These are phyloP conservation scores for Perognathus longimembris DNA, from an alignment of 2,113 vertebrate species.

Conservation along the genomic window DNA sequence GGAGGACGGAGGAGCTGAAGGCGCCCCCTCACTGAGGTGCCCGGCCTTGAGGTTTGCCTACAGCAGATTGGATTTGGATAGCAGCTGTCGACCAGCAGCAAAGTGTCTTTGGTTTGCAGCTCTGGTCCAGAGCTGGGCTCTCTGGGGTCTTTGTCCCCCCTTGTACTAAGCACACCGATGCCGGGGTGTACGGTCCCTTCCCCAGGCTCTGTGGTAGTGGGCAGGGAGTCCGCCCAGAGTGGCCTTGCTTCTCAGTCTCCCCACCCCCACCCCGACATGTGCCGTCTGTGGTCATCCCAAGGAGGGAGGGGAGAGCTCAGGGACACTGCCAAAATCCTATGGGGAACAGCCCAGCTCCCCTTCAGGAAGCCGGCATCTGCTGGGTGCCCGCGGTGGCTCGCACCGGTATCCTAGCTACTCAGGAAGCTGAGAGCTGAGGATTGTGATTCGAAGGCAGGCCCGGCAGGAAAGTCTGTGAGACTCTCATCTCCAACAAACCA, in stretches of 20 bases:
- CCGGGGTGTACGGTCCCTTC: too few relatives aligned
- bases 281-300: not conserved
- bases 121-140: not conserved
- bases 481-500: too few relatives aligned
- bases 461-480: too few relatives aligned
- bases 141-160: not conserved
- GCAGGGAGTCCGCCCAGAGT: not conserved
- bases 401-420: too few relatives aligned
- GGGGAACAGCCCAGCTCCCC: accelerated
- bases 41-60: too few relatives aligned
- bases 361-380: not conserved
- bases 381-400: too few relatives aligned
- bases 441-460: too few relatives aligned
- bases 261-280: not conserved
- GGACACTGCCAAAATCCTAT: accelerated
- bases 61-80: too few relatives aligned
- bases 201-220: accelerated
- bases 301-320: accelerated
- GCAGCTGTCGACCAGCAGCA: too few relatives aligned
- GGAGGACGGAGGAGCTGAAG: too few relatives aligned
- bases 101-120: accelerated
- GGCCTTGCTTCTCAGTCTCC: not conserved
- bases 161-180: not conserved
- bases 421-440: too few relatives aligned
- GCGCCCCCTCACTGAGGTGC: too few relatives aligned